Evolutionary conservation across 2,888 invertebrate genomes (phyloP), one percentile per base, ranked within the genome.

Genomic region (Eledona agricola): DNA sequence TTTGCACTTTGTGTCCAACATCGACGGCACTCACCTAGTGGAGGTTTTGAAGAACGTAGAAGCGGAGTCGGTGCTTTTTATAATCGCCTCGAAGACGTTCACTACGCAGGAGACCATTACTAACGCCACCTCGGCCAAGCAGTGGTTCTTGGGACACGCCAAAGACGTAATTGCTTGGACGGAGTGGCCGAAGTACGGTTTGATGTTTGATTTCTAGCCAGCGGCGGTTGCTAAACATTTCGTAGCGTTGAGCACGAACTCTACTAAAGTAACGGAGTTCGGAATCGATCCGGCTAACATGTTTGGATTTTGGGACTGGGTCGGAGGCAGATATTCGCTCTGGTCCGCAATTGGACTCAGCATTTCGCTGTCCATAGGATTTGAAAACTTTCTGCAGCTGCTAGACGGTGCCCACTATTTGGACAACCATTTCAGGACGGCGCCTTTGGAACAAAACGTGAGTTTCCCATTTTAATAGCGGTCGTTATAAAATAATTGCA

Each of bases 241-340:
- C 77, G 97, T 98, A 1, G 99, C 99, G 4, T 78, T 99, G 6
- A 98, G 98, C 2, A 99, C 99, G 0, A 99, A 99, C 76, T 87
- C 81, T 11, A 83, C 87, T 59, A 95, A 96, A 76, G 98, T 96
- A n/a, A 90, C 88, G 11, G 95, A 90, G 19, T 99, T 99, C 78
- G 99, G 99, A 7, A 99, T 99, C 67, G 92, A 96, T 75, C 85
- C 92, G 59, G 88, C 88, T 63, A 99, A 99, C 74, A 98, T 99
- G 96, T 99, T 99, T 79, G 97, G 91, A 11, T 99, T 99, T 78
- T 99, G 99, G 98, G 99, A 99, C 79, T 99, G 98, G 97, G 99
- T 99, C 28, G 99, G 99, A 19, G 99, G 99, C 64, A 88, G 99
- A 71, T 94, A 84, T 72, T 99, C 98, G 0, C 80, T 99, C 4